A percentile compares a stretch with the other conserved stretches of the same genome.
Evolutionary conservation across 2,797 vertebrate species (phyloP).

Genomic region (Myotis planiceps): DNA sequence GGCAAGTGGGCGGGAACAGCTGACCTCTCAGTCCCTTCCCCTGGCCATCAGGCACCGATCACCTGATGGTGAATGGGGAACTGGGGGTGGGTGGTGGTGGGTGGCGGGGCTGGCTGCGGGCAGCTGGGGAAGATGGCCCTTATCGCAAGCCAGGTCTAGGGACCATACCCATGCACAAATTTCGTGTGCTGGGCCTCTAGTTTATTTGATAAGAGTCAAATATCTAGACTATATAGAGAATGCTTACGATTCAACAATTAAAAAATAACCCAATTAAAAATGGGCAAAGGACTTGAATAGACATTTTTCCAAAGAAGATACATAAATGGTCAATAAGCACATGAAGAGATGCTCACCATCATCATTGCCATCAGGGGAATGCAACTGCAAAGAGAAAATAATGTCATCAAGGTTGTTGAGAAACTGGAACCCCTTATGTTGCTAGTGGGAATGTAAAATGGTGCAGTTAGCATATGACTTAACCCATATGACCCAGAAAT

Average conservation of each 20-base stretch:
- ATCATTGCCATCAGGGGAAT: background rate
- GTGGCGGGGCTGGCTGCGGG: rapidly evolving
- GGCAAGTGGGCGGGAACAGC: too few species aligned
- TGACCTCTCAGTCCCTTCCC: too few species aligned
- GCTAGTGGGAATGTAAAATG: background rate
- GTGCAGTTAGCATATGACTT: background rate
- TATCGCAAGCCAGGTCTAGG: too few species aligned
- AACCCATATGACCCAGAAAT: background rate
- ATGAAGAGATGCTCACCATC: background rate
- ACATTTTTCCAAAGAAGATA: background rate
- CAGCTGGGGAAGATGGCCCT: too few species aligned
- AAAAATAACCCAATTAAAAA: background rate
- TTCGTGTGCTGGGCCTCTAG: background rate
- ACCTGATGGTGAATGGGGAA: too few species aligned
- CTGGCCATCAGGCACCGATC: too few species aligned
- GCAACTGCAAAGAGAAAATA: background rate
- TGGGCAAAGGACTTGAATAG: background rate
- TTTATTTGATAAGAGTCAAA: background rate
- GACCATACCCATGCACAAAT: too few species aligned
- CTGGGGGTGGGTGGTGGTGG: rapidly evolving
- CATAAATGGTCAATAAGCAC: background rate
- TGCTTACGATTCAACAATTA: background rate
- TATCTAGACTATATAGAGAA: too few species aligned
- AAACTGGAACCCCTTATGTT: background rate
- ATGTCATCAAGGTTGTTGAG: background rate